Percentiles rank a stretch among this genome's conserved stretches.
Evolutionary conservation across 2,113 vertebrate genomes (phyloP).

Genomic region (Microcebus tavaratra): DNA sequence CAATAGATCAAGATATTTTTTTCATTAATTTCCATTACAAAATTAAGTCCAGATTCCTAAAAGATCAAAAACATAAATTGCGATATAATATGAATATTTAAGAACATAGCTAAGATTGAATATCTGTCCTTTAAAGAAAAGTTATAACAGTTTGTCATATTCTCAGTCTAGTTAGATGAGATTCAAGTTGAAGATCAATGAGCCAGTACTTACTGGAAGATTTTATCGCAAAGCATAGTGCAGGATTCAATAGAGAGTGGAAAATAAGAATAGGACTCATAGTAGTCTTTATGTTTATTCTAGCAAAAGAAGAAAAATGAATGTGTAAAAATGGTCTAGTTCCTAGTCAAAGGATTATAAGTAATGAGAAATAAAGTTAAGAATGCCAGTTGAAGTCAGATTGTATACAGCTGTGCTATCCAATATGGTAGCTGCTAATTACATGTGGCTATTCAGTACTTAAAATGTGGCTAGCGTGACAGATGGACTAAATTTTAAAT

Average conservation of each 20-base stretch:
- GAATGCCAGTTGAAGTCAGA: conserved; percentile 1
- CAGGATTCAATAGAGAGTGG: not conserved
- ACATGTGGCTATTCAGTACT: not conserved
- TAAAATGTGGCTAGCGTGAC: not conserved
- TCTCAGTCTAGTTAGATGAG: not conserved
- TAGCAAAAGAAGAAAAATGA: conserved; percentile 19
- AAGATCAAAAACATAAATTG: conserved; percentile 1
- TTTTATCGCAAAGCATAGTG: not conserved
- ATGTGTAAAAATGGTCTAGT: not conserved
- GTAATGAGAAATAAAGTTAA: not conserved
- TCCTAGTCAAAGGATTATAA: not conserved
- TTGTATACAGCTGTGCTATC: not conserved
- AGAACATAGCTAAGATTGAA: conserved; percentile 40
- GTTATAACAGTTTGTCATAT: not conserved
- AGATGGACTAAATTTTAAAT: not conserved
- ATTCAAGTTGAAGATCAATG: not conserved
- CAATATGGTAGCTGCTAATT: not conserved
- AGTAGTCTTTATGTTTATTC: not conserved
- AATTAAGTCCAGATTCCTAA: not conserved
- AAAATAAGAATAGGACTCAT: not conserved
- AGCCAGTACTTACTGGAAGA: not conserved
- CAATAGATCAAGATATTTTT: conserved; percentile 41
- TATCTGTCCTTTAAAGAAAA: conserved; percentile 28
- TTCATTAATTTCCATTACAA: conserved; percentile 25
- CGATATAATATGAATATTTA: not conserved